Evolutionary conservation across 2,113 vertebrate species (phyloP), one percentile per base, ranked within the genome.

Genomic region (Sciurus niger): DNA sequence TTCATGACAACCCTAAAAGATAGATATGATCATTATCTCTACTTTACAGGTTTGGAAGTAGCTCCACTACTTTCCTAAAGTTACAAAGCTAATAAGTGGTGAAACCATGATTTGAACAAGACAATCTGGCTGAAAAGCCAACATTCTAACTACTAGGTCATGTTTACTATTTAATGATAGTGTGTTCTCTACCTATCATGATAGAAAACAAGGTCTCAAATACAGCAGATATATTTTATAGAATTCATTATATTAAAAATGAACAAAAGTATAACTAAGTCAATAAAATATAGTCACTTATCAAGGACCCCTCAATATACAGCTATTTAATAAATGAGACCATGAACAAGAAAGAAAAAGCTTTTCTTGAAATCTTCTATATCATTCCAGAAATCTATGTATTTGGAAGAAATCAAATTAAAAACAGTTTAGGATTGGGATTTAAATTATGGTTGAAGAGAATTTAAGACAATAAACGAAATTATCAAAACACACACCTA

Each of bases 361-460:
- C 16, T 67, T 89, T 92, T 87, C 72, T 65, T 89, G 6, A 67
- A 95, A 94, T 72, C 80, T 86, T 58, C 40, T 84, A 6, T 63
- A 84, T 53, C 24, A 32, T 89, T 94, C 67, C 60, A n/a, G 30
- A 20, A 90, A 82, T 51, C 60, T 58, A 65, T 4, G 25, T 65
- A 72, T 58, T 63, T 91, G 46, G 58, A 89, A 92, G 67, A 76
- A 86, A 91, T 86, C n/a, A 83, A 93, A 67, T n/a, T 82, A 32
- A 96, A 34, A 85, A 37, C 55, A 60, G 20, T 32, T 53, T 78
- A 95, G 55, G 22, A 95, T 0, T 82, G 11, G 16, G 37, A 28
- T 63, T 55, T 90, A 77, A 90, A 80, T 4, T 43, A 58, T 70
- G 13, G 17, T 8, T 65, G 9, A 40, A 68, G 48, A 80, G 25